Evolutionary conservation across 2,113 vertebrate genomes (phyloP), one percentile per base, ranked within the genome.

Genomic region (Neomonachus schauinslandi): DNA sequence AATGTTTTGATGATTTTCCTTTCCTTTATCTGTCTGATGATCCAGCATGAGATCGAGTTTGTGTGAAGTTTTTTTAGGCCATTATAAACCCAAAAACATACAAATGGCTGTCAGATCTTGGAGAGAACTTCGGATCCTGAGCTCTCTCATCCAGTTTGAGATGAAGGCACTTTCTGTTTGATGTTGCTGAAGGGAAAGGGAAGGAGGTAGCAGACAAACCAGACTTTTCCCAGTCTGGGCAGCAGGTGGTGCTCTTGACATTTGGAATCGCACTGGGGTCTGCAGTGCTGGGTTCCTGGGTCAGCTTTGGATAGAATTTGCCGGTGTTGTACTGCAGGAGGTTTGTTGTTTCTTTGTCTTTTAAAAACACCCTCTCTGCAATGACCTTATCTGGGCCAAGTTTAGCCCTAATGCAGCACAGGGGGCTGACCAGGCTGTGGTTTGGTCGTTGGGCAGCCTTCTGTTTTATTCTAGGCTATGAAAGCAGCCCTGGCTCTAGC

Each of bases 181-280:
- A 22, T 1, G 33, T 33, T 79, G 39, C 12, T 22, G 4, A 36
- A 71, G 69, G 67, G 31, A 61, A 71, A n/a, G 55, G 39, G 33
- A n/a, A 8, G 46, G 46, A 46, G 46, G 7, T 46, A 46, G 7
- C 46, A 7, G 36, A 46, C 53, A 67, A 59, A 12, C 1, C 21
- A 6, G 76, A 11, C 46, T 46, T 92, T 96, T 24, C 63, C 15
- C 13, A n/a, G 14, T 7, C 7, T 82, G 93, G 89, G 1, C 98
- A 97, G 98, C 93, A 98, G 98, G 85, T 96, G 98, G 97, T 9
- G 91, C 97, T 96, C 55, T 83, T 67, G 94, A 42, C 94, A 42
- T 96, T 96, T 61, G 80, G 42, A 97, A 96, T 67, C 51, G 7
- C 42, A 4, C 26, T 1, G 42, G 1, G 15, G 31, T 82, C 11